Conservation (phyloP, 1,140 invertebrate genomes). For the Drosophila pseudoobscura region DNA sequence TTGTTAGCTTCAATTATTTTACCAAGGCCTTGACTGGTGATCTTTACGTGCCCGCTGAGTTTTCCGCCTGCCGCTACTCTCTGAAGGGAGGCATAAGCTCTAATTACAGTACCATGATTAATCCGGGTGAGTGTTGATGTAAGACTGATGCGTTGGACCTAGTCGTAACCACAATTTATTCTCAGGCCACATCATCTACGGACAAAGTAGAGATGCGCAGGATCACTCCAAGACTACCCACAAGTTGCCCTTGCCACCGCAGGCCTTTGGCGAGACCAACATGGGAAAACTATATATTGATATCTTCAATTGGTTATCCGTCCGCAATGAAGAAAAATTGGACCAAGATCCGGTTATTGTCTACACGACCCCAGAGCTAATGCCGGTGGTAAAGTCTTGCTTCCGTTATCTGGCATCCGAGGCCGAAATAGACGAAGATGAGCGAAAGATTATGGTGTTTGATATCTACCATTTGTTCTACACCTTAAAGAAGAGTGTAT, state of each 20-base stretch:
- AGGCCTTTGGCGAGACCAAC: constrained; percentile 66
- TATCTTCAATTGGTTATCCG: constrained; percentile 52
- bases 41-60: constrained; percentile 72
- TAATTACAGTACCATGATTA: constrained; percentile 59
- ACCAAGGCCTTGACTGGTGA: constrained; percentile 35
- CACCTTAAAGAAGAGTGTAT: constrained; percentile 56
- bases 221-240: constrained; percentile 55
- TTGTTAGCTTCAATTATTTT: constrained; percentile 71
- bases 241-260: constrained; percentile 64
- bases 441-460: constrained; percentile 39
- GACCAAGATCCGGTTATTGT: constrained; percentile 29
- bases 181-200: constrained; percentile 55
- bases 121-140: constrained; percentile 57
- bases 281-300: constrained; percentile 55
- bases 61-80: constrained; percentile 63
- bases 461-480: constrained; percentile 69
- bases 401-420: constrained; percentile 55
- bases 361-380: constrained; percentile 51
- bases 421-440: not conserved
- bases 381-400: constrained; percentile 60
- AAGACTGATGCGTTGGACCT: too few relatives aligned
- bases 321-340: constrained; percentile 20
- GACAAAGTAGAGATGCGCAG: constrained; percentile 55
- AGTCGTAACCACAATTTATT: not conserved
- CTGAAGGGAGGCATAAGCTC: constrained; percentile 54